These are phyloP conservation scores for Prunella fulvescens DNA, from an alignment of 2,113 vertebrate genomes.

Conservation along the genomic window DNA sequence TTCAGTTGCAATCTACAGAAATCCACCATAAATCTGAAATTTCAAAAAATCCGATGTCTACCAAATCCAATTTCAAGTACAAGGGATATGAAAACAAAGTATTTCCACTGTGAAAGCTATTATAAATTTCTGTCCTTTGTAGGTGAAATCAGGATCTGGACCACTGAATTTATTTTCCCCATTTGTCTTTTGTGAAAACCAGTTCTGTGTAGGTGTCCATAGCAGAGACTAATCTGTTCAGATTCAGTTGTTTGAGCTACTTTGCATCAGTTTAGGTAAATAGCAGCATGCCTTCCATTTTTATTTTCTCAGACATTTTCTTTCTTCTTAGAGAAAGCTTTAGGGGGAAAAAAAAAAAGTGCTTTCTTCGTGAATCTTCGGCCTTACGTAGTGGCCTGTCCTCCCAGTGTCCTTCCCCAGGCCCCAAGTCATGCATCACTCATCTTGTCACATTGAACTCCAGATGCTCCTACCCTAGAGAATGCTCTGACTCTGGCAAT, in stretches of 20 bases:
- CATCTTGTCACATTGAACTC: slow-evolving; percentile 99
- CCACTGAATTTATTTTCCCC: slow-evolving; percentile 35
- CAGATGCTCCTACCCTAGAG: slow-evolving; percentile 98
- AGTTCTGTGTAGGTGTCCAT: not conserved
- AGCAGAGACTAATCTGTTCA: not conserved
- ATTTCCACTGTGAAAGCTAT: not conserved
- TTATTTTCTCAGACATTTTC: slow-evolving; percentile 2
- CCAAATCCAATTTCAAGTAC: not conserved
- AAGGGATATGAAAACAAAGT: not conserved
- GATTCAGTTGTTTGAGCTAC: slow-evolving; percentile 34
- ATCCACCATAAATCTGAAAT: not conserved
- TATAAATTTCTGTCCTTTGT: not conserved
- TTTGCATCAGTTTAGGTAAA: slow-evolving; percentile 54
- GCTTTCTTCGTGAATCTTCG: slow-evolving; percentile 70
- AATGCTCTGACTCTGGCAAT: slow-evolving; percentile 92
- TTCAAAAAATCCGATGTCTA: not conserved
- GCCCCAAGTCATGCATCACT: slow-evolving; percentile 94
- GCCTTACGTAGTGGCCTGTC: slow-evolving; percentile 89
- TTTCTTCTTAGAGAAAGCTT: slow-evolving; percentile 53
- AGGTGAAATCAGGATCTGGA: slow-evolving; percentile 9
- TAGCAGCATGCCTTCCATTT: not conserved
- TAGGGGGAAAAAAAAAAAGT: slow-evolving; percentile 1
- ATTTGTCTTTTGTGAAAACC: slow-evolving; percentile 4
- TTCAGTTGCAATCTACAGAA: not conserved
- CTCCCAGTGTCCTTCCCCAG: slow-evolving; percentile 93